A percentile compares a stretch with the other conserved stretches of the same genome.
These are phyloP conservation scores for Butorides virescens DNA, from an alignment of 2,113 vertebrate species.

Conservation along the genomic window DNA sequence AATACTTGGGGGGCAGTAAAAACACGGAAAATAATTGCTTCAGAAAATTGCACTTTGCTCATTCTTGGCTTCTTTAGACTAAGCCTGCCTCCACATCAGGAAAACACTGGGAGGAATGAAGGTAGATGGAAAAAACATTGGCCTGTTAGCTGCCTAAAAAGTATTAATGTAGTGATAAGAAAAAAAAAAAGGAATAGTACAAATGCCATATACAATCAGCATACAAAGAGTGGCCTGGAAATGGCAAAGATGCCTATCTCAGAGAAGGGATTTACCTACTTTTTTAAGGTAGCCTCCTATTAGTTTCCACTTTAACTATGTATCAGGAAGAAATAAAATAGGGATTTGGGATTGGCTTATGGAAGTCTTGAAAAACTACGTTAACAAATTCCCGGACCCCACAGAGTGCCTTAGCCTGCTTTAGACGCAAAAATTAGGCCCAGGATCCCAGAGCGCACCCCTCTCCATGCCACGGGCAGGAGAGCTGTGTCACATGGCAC, in stretches of 20 bases:
- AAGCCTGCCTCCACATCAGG: background rate
- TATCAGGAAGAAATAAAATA: background rate
- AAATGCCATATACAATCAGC: background rate
- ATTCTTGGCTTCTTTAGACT: background rate
- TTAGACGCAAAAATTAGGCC: background rate
- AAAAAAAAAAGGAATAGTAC: background rate
- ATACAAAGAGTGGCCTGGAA: background rate
- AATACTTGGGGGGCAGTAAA: background rate
- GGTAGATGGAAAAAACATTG: background rate
- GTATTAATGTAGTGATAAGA: background rate
- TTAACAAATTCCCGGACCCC: background rate
- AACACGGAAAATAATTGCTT: background rate
- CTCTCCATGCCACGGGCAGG: accelerated
- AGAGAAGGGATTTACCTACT: background rate
- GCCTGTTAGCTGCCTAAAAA: background rate
- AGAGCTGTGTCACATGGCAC: accelerated
- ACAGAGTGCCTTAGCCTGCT: background rate
- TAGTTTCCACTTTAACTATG: background rate
- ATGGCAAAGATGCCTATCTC: background rate
- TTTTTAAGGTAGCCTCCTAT: background rate
- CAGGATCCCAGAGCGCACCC: accelerated
- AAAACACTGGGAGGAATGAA: background rate
- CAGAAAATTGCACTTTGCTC: background rate
- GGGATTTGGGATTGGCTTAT: background rate
- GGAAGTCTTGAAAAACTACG: background rate